Conservation (phyloP, 2,797 vertebrate species). For the Eospalax fontanierii region DNA sequence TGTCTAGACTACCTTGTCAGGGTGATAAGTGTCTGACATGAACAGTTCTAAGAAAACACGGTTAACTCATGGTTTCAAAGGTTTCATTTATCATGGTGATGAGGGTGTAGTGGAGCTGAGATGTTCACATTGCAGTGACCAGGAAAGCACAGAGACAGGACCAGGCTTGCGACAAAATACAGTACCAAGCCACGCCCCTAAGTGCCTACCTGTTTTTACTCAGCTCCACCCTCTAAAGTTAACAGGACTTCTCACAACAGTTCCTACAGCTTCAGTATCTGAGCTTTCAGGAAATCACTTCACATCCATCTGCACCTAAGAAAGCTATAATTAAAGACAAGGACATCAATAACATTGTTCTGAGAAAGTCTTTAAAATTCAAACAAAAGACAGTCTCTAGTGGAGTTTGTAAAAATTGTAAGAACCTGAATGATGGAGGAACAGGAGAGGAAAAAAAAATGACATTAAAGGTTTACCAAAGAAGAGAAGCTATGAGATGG, state of each 20-base stretch:
- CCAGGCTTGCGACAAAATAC: not conserved
- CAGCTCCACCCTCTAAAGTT: not conserved
- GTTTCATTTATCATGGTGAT: not conserved
- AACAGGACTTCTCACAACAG: not conserved
- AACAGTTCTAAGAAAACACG: too few species aligned
- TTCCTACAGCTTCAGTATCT: not conserved
- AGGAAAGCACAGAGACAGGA: not conserved
- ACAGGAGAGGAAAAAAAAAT: not conserved
- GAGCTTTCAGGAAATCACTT: not conserved
- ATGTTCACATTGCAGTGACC: not conserved
- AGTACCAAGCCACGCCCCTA: not conserved
- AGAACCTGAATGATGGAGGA: not conserved
- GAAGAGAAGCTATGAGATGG: not conserved
- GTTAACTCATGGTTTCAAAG: not conserved
- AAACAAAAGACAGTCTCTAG: not conserved
- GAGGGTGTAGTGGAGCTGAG: not conserved
- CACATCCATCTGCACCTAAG: too few species aligned
- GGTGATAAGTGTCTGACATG: not conserved
- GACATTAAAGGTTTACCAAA: not conserved
- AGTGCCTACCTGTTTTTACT: not conserved
- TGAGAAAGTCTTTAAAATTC: not conserved
- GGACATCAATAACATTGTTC: not conserved
- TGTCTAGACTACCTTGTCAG: too few species aligned
- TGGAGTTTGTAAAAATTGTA: not conserved
- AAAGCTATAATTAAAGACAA: not conserved